phyloP scores from a whole-genome alignment of 1,140 invertebrate genomes.

The Linepithema humile region DNA sequence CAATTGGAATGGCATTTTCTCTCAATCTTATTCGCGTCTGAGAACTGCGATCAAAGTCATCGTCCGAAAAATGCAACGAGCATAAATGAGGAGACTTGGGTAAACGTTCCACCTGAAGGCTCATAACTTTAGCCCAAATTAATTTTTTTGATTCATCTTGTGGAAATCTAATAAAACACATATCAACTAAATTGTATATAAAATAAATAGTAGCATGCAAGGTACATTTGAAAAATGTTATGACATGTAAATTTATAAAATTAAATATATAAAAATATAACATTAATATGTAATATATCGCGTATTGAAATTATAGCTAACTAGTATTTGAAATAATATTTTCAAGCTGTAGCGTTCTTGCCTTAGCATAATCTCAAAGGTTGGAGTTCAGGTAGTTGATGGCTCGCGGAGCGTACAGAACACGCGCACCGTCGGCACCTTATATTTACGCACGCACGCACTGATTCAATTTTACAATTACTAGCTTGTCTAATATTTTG shows the following conservation, averaged over 20 bases:
- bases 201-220: background rate
- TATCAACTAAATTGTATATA: background rate
- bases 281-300: too few species aligned
- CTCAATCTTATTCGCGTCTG: background rate
- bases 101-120: background rate
- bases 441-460: too few species aligned
- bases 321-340: too few species aligned
- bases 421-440: too few species aligned
- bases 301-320: too few species aligned
- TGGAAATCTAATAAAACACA: slow-evolving; percentile 6
- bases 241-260: background rate
- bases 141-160: background rate
- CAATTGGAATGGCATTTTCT: background rate
- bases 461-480: too few species aligned
- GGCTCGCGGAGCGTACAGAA: too few species aligned
- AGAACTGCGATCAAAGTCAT: background rate
- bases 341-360: too few species aligned
- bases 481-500: too few species aligned
- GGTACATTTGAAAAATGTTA: background rate
- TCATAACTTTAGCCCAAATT: background rate
- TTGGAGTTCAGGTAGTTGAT: too few species aligned
- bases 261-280: too few species aligned
- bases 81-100: slow-evolving; percentile 4
- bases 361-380: too few species aligned
- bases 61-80: background rate